These are phyloP conservation scores for Ahaetulla prasina DNA, from an alignment of 2,113 vertebrate genomes.

Conservation along the genomic window DNA sequence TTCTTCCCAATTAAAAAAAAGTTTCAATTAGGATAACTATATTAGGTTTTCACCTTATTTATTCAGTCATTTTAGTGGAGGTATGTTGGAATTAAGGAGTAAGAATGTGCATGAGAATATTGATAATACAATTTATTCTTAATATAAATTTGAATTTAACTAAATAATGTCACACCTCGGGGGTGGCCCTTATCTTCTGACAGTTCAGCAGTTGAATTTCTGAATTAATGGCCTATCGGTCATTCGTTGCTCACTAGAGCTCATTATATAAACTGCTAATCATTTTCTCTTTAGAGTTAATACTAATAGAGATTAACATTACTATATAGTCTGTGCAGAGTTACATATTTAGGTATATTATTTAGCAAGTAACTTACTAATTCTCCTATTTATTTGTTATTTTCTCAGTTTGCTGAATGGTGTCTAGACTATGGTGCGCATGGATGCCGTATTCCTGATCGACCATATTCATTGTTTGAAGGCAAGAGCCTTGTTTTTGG, in stretches of 20 bases:
- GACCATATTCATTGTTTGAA: conserved; percentile 98
- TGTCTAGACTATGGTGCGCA: conserved; percentile 94
- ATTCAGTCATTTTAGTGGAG: background rate
- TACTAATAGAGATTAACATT: background rate
- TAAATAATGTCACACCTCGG: background rate
- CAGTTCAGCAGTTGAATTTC: background rate
- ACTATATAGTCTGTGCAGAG: background rate
- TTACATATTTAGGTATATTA: background rate
- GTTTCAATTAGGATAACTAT: background rate
- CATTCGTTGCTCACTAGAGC: background rate
- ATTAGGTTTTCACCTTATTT: background rate
- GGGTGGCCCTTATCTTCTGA: background rate
- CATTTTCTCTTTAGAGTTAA: background rate
- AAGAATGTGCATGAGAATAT: background rate
- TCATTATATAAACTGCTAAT: background rate
- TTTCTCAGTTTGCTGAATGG: conserved; percentile 92
- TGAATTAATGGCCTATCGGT: background rate
- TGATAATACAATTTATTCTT: background rate
- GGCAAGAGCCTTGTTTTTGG: conserved; percentile 66
- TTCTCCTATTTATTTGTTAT: background rate
- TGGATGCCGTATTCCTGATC: conserved; percentile 93
- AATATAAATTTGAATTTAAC: background rate
- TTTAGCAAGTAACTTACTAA: background rate
- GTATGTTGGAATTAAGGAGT: background rate
- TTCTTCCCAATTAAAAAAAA: background rate